These are phyloP conservation scores for Dermolepida albohirtum DNA, from an alignment of 2,888 invertebrate species.

Conservation along the genomic window DNA sequence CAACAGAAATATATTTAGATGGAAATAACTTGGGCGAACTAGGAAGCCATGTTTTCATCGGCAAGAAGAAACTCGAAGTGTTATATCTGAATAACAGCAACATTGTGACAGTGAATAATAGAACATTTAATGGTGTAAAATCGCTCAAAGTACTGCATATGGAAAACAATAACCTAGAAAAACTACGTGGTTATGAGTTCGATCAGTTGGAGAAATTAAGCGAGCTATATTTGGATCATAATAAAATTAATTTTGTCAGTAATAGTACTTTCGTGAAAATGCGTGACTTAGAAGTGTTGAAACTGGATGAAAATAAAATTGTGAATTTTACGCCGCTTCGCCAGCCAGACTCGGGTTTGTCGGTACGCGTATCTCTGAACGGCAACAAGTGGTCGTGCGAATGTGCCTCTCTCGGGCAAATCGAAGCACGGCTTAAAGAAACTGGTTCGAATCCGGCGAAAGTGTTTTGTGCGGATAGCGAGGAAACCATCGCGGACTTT, in stretches of 20 bases:
- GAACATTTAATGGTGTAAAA: conserved; percentile 84
- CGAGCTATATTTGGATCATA: conserved; percentile 82
- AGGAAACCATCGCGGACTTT: conserved; percentile 68
- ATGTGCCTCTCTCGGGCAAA: conserved; percentile 76
- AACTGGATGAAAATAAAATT: conserved; percentile 82
- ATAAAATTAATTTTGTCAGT: conserved; percentile 78
- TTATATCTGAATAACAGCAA: conserved; percentile 84
- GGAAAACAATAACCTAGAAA: conserved; percentile 79
- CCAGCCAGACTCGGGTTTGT: conserved; percentile 68
- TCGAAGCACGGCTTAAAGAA: conserved; percentile 78
- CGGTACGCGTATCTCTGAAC: conserved; percentile 77
- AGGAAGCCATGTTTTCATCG: conserved; percentile 87
- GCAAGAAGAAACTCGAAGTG: conserved; percentile 83
- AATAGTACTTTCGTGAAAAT: conserved; percentile 83
- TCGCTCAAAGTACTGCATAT: conserved; percentile 80
- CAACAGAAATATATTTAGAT: conserved; percentile 87
- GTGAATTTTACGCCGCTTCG: conserved; percentile 78
- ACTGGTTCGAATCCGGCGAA: conserved; percentile 76
- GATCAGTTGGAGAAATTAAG: conserved; percentile 79
- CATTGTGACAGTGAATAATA: conserved; percentile 80
- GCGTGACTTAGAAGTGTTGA: conserved; percentile 77
- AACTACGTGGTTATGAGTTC: conserved; percentile 82
- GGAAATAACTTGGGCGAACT: conserved; percentile 84
- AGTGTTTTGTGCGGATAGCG: conserved; percentile 73
- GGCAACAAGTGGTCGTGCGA: conserved; percentile 89